These are phyloP conservation scores for Hippocampus comes DNA, from an alignment of 2,113 vertebrate genomes.

Conservation along the genomic window DNA sequence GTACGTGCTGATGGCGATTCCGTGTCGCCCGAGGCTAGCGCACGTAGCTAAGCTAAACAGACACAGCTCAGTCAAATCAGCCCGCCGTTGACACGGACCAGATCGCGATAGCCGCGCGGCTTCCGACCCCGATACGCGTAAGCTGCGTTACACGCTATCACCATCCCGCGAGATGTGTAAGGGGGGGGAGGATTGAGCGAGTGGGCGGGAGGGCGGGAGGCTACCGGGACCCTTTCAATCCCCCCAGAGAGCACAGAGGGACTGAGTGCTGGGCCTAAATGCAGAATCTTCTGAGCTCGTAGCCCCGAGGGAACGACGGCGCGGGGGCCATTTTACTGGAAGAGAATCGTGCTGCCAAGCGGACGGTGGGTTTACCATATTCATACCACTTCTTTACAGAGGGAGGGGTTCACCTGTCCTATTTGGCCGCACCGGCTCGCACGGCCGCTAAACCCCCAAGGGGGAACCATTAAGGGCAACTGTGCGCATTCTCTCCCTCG, in stretches of 20 bases:
- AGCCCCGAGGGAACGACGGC: constrained; percentile 62
- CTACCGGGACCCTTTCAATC: constrained; percentile 38
- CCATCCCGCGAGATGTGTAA: constrained; percentile 40
- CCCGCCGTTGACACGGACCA: constrained; percentile 42
- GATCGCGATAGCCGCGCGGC: constrained; percentile 37
- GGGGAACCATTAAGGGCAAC: constrained; percentile 67
- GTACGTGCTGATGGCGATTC: constrained; percentile 34
- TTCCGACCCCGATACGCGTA: constrained; percentile 44
- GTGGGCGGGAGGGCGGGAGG: constrained; percentile 5
- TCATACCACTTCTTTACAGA: constrained; percentile 64
- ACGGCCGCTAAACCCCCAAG: constrained; percentile 53
- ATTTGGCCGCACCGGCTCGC: constrained; percentile 56
- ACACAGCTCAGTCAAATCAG: constrained; percentile 42
- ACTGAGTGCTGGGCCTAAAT: constrained; percentile 67
- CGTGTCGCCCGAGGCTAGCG: constrained; percentile 48
- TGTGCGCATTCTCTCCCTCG: constrained; percentile 50
- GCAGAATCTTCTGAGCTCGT: constrained; percentile 62
- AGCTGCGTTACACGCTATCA: constrained; percentile 41
- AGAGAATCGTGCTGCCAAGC: constrained; percentile 71
- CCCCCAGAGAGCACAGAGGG: constrained; percentile 53
- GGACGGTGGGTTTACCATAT: constrained; percentile 73
- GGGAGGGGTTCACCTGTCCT: constrained; percentile 67
- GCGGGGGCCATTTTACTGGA: constrained; percentile 62
- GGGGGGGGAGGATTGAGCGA: constrained; percentile 44
- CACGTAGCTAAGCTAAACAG: constrained; percentile 51